Conservation (phyloP, 2,888 invertebrate genomes). For the Bellardia bayeri region DNA sequence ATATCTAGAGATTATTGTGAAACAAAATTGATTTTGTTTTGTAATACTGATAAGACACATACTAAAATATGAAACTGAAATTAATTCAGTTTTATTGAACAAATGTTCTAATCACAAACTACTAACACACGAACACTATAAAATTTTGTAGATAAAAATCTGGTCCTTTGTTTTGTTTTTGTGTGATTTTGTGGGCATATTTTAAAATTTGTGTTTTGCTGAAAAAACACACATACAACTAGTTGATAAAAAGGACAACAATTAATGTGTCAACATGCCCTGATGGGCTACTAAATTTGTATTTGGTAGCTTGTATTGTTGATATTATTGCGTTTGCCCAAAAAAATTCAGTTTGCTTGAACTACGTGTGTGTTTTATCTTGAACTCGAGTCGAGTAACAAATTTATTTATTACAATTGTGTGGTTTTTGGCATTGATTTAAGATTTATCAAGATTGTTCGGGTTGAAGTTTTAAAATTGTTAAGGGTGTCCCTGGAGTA, state of each 20-base stretch:
- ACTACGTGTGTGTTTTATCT: constrained; percentile 73
- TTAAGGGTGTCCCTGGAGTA: constrained; percentile 39
- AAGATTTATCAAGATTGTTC: constrained; percentile 69
- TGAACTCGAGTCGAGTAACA: constrained; percentile 56
- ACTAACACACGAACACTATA: constrained; percentile 25
- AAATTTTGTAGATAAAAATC: constrained; percentile 63
- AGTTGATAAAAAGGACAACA: constrained; percentile 64
- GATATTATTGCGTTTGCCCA: constrained; percentile 9
- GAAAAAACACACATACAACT: background rate
- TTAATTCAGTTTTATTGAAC: constrained; percentile 69
- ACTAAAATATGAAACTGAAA: constrained; percentile 69
- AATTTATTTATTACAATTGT: constrained; percentile 73
- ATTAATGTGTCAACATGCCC: constrained; percentile 74
- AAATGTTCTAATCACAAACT: constrained; percentile 46
- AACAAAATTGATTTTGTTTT: constrained; percentile 40
- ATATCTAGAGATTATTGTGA: background rate
- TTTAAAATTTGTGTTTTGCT: constrained; percentile 3
- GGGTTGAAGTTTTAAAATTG: background rate
- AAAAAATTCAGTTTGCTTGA: constrained; percentile 30
- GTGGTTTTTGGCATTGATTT: constrained; percentile 73
- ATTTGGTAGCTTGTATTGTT: background rate
- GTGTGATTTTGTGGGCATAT: constrained; percentile 17
- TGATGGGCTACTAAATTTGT: constrained; percentile 68
- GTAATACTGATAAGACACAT: constrained; percentile 62
- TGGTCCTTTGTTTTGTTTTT: constrained; percentile 44